Evolutionary conservation across 2,113 vertebrate species (phyloP).

Genomic region (Hippocampus barbouri): DNA sequence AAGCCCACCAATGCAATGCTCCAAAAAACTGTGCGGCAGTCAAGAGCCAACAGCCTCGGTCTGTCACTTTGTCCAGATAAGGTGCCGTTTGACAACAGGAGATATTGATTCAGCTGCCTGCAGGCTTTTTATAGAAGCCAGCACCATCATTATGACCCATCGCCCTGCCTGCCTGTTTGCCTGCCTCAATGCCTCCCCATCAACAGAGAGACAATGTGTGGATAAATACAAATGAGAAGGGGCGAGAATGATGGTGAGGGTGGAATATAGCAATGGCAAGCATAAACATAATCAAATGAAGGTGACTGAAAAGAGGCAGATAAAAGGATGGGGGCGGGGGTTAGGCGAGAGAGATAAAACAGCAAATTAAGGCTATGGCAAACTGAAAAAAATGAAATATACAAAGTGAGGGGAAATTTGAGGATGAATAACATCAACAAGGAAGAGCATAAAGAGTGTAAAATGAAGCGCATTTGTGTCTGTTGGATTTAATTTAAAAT

Average conservation of each 20-base stretch:
- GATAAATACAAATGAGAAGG: constrained; percentile 14
- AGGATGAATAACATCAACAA: neutral
- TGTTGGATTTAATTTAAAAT: neutral
- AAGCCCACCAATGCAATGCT: constrained; percentile 6
- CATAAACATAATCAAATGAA: constrained; percentile 21
- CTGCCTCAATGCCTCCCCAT: constrained; percentile 29
- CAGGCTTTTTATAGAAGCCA: constrained; percentile 70
- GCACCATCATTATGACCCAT: constrained; percentile 53
- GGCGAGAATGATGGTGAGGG: constrained; percentile 19
- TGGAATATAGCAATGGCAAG: constrained; percentile 20
- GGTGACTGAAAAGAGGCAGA: neutral
- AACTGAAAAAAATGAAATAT: constrained; percentile 2
- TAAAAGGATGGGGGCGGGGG: neutral
- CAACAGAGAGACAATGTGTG: constrained; percentile 11
- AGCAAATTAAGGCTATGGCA: neutral
- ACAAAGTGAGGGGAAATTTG: neutral
- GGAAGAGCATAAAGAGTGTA: neutral
- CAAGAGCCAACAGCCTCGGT: constrained; percentile 24
- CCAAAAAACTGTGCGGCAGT: constrained; percentile 14
- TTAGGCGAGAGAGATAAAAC: neutral
- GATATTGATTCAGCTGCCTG: constrained; percentile 66
- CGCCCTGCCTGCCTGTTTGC: constrained; percentile 34
- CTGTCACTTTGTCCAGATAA: constrained; percentile 29
- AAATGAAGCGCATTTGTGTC: neutral
- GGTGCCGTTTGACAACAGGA: constrained; percentile 62